phyloP scores from a whole-genome alignment of 2,113 vertebrate genomes.

The Zosterops hypoxanthus region DNA sequence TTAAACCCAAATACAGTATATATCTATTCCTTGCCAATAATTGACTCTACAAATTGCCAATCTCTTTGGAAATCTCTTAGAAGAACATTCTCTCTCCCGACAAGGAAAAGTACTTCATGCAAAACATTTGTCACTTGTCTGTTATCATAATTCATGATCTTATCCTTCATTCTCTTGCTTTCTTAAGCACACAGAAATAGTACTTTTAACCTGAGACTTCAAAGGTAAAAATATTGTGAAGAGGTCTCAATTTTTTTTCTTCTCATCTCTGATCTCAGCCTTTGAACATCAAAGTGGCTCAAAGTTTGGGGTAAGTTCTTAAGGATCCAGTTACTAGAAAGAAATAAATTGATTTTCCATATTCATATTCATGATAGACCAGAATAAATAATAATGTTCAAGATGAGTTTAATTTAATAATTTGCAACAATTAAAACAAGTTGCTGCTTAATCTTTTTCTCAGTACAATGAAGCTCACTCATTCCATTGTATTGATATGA shows the following conservation, averaged over 20 bases:
- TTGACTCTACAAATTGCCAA: background rate
- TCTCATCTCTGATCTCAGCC: slow-evolving; percentile 47
- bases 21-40: background rate
- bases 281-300: slow-evolving; percentile 52
- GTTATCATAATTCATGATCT: slow-evolving; percentile 56
- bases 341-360: slow-evolving; percentile 34
- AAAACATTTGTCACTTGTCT: slow-evolving; percentile 50
- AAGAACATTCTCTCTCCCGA: background rate
- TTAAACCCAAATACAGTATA: background rate
- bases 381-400: slow-evolving; percentile 40
- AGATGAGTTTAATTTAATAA: background rate
- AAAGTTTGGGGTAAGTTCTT: slow-evolving; percentile 51
- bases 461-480: background rate
- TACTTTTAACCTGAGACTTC: slow-evolving; percentile 60
- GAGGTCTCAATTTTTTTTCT: slow-evolving; percentile 16
- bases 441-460: slow-evolving; percentile 30
- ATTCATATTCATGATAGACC: background rate
- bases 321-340: slow-evolving; percentile 14
- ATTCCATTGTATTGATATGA: background rate
- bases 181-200: slow-evolving; percentile 44
- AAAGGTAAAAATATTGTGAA: slow-evolving; percentile 54
- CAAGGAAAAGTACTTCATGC: slow-evolving; percentile 40
- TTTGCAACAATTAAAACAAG: slow-evolving; percentile 17
- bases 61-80: slow-evolving; percentile 32
- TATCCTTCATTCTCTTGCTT: slow-evolving; percentile 33